phyloP scores from a whole-genome alignment of 2,797 vertebrate genomes.

The Phoxinus dragarum region DNA sequence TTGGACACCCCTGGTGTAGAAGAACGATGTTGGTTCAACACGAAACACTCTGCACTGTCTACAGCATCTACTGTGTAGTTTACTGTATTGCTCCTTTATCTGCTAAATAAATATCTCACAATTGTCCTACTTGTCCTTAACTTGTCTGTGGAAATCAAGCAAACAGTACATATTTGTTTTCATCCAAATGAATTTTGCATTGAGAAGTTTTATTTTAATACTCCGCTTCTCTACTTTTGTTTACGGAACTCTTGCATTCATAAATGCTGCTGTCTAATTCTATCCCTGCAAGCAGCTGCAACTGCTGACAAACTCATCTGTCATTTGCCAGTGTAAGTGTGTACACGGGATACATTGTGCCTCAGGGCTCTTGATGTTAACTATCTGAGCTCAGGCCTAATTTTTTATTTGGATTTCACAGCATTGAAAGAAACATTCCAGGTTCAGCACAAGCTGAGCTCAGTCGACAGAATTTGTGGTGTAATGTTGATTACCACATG shows the following conservation, averaged over 20 bases:
- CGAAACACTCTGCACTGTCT: neutral
- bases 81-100: neutral
- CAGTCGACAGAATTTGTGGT: neutral
- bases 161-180: constrained; percentile 23
- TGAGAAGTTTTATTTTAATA: constrained; percentile 61
- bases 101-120: constrained; percentile 23
- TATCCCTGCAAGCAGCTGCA: constrained; percentile 67
- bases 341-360: constrained; percentile 56
- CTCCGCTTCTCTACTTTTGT: constrained; percentile 24
- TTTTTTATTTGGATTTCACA: constrained; percentile 52
- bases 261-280: constrained; percentile 65
- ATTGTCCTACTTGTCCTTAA: constrained; percentile 19
- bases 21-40: neutral
- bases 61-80: neutral
- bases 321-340: constrained; percentile 68
- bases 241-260: constrained; percentile 65
- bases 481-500: neutral
- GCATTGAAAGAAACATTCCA: constrained; percentile 13
- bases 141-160: constrained; percentile 11
- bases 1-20: neutral
- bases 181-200: constrained; percentile 5
- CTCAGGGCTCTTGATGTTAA: constrained; percentile 70
- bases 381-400: constrained; percentile 65
- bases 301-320: constrained; percentile 74
- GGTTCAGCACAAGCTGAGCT: constrained; percentile 4